These are phyloP conservation scores for Haemorhous mexicanus DNA, from an alignment of 2,113 vertebrate species.

Conservation along the genomic window DNA sequence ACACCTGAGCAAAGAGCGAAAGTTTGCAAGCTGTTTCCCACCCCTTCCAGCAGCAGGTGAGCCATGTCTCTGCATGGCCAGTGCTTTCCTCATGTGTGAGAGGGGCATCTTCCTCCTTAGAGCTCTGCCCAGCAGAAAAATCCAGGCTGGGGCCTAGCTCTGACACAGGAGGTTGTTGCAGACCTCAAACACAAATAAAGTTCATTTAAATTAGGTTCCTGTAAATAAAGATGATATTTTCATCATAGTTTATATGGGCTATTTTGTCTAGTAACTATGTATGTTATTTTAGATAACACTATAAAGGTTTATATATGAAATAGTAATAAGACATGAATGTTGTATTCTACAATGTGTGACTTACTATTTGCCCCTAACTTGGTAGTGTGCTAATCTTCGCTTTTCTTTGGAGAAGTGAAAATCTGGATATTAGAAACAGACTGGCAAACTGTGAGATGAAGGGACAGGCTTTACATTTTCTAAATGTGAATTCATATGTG, in stretches of 20 bases:
- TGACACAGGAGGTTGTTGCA: background rate
- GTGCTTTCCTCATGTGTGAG: background rate
- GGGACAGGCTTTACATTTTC: background rate
- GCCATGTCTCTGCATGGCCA: background rate
- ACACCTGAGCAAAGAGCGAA: background rate
- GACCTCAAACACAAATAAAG: background rate
- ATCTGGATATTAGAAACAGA: background rate
- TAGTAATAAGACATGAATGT: background rate
- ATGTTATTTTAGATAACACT: constrained; percentile 41
- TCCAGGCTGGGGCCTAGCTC: background rate
- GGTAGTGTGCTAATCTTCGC: background rate
- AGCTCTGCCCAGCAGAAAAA: background rate
- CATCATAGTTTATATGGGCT: constrained; percentile 34
- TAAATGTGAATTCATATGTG: background rate
- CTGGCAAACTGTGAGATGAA: constrained; percentile 3
- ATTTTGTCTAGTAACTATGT: constrained; percentile 40
- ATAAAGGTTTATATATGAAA: constrained; percentile 32
- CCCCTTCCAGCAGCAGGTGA: background rate
- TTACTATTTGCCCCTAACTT: constrained; percentile 7
- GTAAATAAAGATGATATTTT: constrained; percentile 57
- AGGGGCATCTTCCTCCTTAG: background rate
- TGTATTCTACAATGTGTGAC: background rate
- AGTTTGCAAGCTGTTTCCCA: background rate
- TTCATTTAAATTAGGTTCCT: background rate
- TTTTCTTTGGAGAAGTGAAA: constrained; percentile 37